Conservation (phyloP, 2,797 vertebrate species). For the Chelonia mydas region DNA sequence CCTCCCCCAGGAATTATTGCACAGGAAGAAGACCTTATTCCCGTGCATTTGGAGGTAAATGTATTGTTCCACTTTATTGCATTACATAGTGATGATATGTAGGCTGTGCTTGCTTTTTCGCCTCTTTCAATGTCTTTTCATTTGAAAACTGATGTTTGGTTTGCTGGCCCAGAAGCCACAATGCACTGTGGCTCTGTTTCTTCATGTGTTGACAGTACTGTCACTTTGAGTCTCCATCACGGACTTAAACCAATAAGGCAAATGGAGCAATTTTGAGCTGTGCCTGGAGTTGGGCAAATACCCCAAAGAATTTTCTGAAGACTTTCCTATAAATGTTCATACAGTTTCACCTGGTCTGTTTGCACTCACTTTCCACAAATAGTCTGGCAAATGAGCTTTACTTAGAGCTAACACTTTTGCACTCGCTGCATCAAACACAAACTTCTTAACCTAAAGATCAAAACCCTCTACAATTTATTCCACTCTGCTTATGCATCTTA, state of each 20-base stretch:
- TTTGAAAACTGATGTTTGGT: constrained; percentile 37
- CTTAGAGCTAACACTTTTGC: not conserved
- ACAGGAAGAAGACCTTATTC: not conserved
- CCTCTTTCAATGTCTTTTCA: not conserved
- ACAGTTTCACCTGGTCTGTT: not conserved
- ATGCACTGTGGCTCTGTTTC: constrained; percentile 23
- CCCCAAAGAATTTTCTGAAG: constrained; percentile 35
- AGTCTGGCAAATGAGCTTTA: not conserved
- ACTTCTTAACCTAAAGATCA: not conserved
- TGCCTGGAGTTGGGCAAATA: constrained; percentile 41
- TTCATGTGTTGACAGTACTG: constrained; percentile 4
- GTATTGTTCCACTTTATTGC: not conserved
- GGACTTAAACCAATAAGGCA: constrained; percentile 16
- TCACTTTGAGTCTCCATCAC: constrained; percentile 58
- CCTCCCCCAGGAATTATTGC: not conserved
- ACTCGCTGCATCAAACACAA: not conserved
- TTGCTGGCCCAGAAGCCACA: constrained; percentile 25
- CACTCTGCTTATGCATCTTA: not conserved
- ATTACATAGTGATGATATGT: not conserved
- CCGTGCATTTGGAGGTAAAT: not conserved
- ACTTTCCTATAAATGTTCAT: constrained; percentile 26
- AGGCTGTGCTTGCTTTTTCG: not conserved
- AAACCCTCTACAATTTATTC: not conserved
- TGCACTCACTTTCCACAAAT: not conserved
- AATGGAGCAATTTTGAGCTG: constrained; percentile 32